Evolutionary conservation across 2,797 vertebrate genomes (phyloP).

Genomic region (Epinephelus awoara): DNA sequence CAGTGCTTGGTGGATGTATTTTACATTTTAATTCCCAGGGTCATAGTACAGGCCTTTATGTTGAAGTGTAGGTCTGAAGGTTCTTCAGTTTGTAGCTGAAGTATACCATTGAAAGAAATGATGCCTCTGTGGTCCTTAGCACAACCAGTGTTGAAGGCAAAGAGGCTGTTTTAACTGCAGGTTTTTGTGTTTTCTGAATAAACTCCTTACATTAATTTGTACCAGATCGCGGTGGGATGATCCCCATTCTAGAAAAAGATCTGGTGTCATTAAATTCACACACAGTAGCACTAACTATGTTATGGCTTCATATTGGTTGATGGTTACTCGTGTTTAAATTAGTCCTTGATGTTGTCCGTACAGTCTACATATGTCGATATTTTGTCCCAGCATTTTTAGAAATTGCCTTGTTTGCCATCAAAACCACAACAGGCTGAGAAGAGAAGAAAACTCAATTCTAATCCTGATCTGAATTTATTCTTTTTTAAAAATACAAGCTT

Average conservation of each 20-base stretch:
- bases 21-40: background rate
- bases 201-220: background rate
- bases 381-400: background rate
- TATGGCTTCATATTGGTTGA: background rate
- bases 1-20: background rate
- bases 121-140: background rate
- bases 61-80: background rate
- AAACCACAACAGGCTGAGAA: background rate
- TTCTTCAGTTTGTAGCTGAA: constrained; percentile 2
- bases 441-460: no score
- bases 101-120: background rate
- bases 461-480: no score
- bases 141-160: background rate
- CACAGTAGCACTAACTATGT: background rate
- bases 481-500: no score
- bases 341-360: no score
- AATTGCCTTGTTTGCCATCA: background rate
- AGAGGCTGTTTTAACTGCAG: background rate
- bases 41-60: constrained; percentile 21
- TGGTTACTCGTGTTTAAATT: background rate
- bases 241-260: no score
- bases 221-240: background rate
- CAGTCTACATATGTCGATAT: background rate
- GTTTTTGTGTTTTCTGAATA: constrained; percentile 4
- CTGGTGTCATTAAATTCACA: background rate